These are phyloP conservation scores for Drosophila nr. perissopoda DNA, from an alignment of 2,888 invertebrate genomes.

Conservation along the genomic window DNA sequence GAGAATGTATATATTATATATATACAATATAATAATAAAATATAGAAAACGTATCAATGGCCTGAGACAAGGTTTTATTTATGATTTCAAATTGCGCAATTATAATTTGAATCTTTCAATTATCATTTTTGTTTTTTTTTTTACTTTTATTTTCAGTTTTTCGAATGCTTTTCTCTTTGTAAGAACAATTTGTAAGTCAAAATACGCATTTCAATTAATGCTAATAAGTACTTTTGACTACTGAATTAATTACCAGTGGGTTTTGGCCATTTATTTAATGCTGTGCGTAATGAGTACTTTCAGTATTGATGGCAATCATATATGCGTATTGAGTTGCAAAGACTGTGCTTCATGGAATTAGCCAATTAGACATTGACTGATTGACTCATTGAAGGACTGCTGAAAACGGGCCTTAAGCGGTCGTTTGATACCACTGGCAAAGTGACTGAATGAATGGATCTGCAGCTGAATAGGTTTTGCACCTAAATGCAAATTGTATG, in stretches of 20 bases:
- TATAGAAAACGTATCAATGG: too few relatives aligned
- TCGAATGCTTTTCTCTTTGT: neutral
- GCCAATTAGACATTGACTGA: conserved; percentile 3
- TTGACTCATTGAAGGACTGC: neutral
- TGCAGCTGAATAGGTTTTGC: conserved; percentile 12
- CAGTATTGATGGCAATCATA: neutral
- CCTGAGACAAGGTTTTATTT: too few relatives aligned
- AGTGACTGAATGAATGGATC: neutral
- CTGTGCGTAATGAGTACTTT: neutral
- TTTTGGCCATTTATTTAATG: neutral
- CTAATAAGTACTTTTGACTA: neutral
- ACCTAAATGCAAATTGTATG: conserved; percentile 1
- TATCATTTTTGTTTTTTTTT: neutral
- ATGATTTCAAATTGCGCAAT: neutral
- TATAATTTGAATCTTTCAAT: neutral
- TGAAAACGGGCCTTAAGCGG: neutral
- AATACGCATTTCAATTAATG: neutral
- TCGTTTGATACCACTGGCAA: neutral
- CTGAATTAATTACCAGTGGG: neutral
- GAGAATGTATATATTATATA: too few relatives aligned
- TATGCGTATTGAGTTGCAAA: neutral
- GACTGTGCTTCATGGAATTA: conserved; percentile 5
- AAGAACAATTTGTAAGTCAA: neutral
- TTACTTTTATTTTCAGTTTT: neutral
- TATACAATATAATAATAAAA: too few relatives aligned